phyloP scores from a whole-genome alignment of 1,140 invertebrate genomes.

The Phymorhynchus buccinoides region DNA sequence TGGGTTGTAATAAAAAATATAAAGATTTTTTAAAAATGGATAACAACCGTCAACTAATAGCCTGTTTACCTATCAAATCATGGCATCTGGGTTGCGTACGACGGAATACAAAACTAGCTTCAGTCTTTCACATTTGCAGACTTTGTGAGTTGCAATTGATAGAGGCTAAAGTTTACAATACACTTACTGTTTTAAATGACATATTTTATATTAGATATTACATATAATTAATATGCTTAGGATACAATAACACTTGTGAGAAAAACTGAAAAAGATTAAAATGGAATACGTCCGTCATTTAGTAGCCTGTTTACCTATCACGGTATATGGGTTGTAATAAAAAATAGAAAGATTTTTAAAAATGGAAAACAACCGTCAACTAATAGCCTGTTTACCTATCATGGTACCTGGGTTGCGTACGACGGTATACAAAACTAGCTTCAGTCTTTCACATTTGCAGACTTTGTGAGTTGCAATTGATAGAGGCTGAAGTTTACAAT shows the following conservation, averaged over 20 bases:
- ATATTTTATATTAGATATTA: too few relatives aligned
- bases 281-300: too few relatives aligned
- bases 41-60: conserved; percentile 38
- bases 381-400: conserved; percentile 2
- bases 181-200: too few relatives aligned
- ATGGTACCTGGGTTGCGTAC: conserved; percentile 3
- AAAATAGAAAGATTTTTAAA: too few relatives aligned
- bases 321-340: too few relatives aligned
- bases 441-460: neutral
- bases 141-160: neutral
- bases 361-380: too few relatives aligned
- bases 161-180: neutral
- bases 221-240: too few relatives aligned
- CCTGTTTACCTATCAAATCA: conserved; percentile 15
- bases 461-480: neutral
- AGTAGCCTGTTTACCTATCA: too few relatives aligned
- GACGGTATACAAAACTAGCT: neutral
- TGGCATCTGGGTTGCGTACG: conserved; percentile 27
- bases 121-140: neutral
- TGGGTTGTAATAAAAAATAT: too few relatives aligned
- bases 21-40: too few relatives aligned
- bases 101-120: conserved; percentile 13
- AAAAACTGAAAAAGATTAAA: too few relatives aligned
- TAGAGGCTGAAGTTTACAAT: neutral
- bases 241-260: too few relatives aligned